Conservation (phyloP, 2,113 vertebrate species). For the Hippocampus mohnikei region DNA sequence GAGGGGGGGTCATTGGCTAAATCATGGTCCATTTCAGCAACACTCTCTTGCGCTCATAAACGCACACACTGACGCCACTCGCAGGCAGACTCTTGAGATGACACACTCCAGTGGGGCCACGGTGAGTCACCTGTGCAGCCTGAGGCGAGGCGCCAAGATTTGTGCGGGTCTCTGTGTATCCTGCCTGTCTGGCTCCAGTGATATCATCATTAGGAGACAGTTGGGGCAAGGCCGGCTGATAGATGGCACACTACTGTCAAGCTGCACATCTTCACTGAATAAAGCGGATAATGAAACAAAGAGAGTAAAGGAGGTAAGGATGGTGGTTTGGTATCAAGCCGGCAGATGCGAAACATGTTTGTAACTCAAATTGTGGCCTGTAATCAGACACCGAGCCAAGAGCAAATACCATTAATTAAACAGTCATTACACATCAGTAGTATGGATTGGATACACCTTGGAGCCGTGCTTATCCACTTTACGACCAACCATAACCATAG, state of each 20-base stretch:
- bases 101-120: slow-evolving; percentile 57
- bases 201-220: slow-evolving; percentile 67
- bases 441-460: slow-evolving; percentile 43
- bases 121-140: slow-evolving; percentile 65
- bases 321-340: slow-evolving; percentile 22
- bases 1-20: slow-evolving; percentile 47
- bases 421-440: slow-evolving; percentile 67
- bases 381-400: slow-evolving; percentile 51
- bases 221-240: slow-evolving; percentile 49
- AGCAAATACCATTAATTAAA: slow-evolving; percentile 58
- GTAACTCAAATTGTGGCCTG: slow-evolving; percentile 46
- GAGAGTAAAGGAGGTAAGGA: slow-evolving; percentile 15
- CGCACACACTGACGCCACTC: slow-evolving; percentile 50
- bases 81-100: slow-evolving; percentile 56
- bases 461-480: slow-evolving; percentile 56
- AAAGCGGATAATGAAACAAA: slow-evolving; percentile 47
- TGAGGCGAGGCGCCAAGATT: slow-evolving; percentile 47
- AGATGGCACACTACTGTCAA: slow-evolving; percentile 60
- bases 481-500: slow-evolving; percentile 54
- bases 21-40: slow-evolving; percentile 50
- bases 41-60: slow-evolving; percentile 15
- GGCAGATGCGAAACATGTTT: slow-evolving; percentile 51
- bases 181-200: slow-evolving; percentile 65
- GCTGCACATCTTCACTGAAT: slow-evolving; percentile 53
- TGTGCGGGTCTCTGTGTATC: slow-evolving; percentile 28